Percentiles rank a stretch among this genome's conserved stretches.
phyloP scores from a whole-genome alignment of 2,113 vertebrate genomes.

The Seriola dumerili region DNA sequence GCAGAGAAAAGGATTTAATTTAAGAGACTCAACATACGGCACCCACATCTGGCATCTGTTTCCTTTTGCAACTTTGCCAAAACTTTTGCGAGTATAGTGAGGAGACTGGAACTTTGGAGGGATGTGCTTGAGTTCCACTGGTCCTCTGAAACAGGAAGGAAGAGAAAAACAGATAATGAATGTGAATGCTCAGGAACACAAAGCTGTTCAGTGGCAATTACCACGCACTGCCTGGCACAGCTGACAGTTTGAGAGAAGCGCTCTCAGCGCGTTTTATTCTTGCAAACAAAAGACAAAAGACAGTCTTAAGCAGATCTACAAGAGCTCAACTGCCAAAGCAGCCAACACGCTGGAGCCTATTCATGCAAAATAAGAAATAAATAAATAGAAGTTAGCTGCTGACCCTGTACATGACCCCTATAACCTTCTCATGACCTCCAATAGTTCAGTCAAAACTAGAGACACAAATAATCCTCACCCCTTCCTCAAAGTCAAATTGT shows the following conservation, averaged over 20 bases:
- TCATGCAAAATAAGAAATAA: constrained; percentile 8
- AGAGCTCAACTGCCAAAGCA: constrained; percentile 54
- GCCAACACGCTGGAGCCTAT: constrained; percentile 27
- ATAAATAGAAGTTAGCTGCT: neutral
- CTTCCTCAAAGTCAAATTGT: neutral
- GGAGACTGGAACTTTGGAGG: constrained; percentile 43
- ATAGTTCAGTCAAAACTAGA: neutral
- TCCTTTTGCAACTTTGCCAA: constrained; percentile 59
- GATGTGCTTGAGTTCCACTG: constrained; percentile 56
- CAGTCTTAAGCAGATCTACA: constrained; percentile 50
- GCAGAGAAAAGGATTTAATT: constrained; percentile 21
- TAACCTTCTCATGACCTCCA: constrained; percentile 12
- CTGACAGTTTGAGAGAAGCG: constrained; percentile 69
- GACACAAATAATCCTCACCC: neutral
- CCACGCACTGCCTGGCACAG: constrained; percentile 76
- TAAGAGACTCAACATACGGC: constrained; percentile 26
- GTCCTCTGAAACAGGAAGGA: constrained; percentile 66
- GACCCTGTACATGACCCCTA: constrained; percentile 9
- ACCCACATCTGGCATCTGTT: constrained; percentile 63
- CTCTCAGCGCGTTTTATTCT: constrained; percentile 65
- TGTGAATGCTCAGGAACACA: constrained; percentile 73
- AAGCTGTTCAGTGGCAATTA: constrained; percentile 76
- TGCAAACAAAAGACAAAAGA: constrained; percentile 71
- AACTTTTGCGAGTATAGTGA: constrained; percentile 56
- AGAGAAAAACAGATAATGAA: constrained; percentile 69